A percentile compares a stretch with the other conserved stretches of the same genome.
phyloP scores from a whole-genome alignment of 2,797 vertebrate genomes.

The Anas bahamensis region DNA sequence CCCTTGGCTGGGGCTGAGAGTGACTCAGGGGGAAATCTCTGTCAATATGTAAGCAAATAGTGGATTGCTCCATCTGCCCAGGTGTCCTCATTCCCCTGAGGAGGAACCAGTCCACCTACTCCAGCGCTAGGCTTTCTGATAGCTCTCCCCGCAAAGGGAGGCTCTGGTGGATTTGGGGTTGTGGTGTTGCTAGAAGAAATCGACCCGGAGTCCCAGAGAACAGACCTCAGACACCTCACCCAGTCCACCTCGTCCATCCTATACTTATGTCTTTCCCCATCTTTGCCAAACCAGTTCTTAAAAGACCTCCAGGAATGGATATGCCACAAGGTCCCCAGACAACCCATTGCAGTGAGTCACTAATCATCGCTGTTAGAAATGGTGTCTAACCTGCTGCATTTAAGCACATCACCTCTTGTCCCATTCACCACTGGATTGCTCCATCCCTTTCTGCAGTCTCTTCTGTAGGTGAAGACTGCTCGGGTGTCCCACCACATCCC shows the following conservation, averaged over 20 bases:
- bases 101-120: slow-evolving; percentile 34
- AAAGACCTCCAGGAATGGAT: slow-evolving; percentile 62
- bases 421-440: slow-evolving; percentile 17
- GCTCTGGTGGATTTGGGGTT: slow-evolving; percentile 39
- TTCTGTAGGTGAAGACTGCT: not conserved
- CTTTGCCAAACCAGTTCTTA: slow-evolving; percentile 57
- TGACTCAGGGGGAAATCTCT: slow-evolving; percentile 45
- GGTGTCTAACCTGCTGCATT: slow-evolving; percentile 11
- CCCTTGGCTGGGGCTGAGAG: not conserved
- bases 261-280: slow-evolving; percentile 69
- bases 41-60: slow-evolving; percentile 44
- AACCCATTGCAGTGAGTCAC: slow-evolving; percentile 55
- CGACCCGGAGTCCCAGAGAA: slow-evolving; percentile 9
- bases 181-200: slow-evolving; percentile 28
- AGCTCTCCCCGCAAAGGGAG: slow-evolving; percentile 10
- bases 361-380: slow-evolving; percentile 13
- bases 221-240: slow-evolving; percentile 12
- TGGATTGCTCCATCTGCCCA: slow-evolving; percentile 36
- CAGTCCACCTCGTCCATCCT: slow-evolving; percentile 29
- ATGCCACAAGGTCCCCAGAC: slow-evolving; percentile 19
- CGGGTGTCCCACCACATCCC: not conserved
- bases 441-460: not conserved
- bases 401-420: slow-evolving; percentile 2
- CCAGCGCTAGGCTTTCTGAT: not conserved
- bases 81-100: not conserved